Base-by-base conservation (phyloP, 2,888 invertebrate genomes). In the Dynastes tityus region DNA sequence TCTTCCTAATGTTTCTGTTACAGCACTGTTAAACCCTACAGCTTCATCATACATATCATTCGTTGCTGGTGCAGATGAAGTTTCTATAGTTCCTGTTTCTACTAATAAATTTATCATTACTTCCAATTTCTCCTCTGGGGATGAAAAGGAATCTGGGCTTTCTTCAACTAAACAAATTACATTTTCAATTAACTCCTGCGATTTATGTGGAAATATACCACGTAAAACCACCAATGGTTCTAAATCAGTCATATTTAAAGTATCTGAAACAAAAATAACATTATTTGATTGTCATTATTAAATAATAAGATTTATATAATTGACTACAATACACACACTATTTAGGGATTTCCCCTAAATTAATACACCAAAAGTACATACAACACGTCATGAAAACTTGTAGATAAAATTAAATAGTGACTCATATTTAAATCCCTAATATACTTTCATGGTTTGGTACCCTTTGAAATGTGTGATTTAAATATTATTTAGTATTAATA, bases 131-230 rank as follows among this genome's bases (percentile, higher is more conserved):
- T 80, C 75, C 8, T 85, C 84, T 65, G 40, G 65, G 6, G 67
- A 32, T 29, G 81, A 83, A 11, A 40, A 22, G 37, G 9, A 0
- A 5, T 83, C 82, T 32, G 77, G 79, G 58, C 76, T 78, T 68
- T 82, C 81, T 45, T 82, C 75, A 51, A 84, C 84, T 29, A 84
- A 73, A 4, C 75, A 16, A 58, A 85, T 83, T 2, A 85, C 80
- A 11, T 82, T 77, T 27, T 55, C 45, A 37, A 85, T 83, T 11
- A 79, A 65, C 58, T 82, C 78, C 8, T 78, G 67, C n/a, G 82
- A 74, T 80, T 81, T 83, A 67, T 81, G 79, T 3, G 84, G 83
- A 80, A 84, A 86, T 61, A 84, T 80, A 53, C 85, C 84, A n/a
- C 13, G 32, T 8, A 81, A 73, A 6, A 63, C 32, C 27, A 0